These are phyloP conservation scores for Kuschelorhynchus macadamiae DNA, from an alignment of 2,888 invertebrate species.

Conservation along the genomic window DNA sequence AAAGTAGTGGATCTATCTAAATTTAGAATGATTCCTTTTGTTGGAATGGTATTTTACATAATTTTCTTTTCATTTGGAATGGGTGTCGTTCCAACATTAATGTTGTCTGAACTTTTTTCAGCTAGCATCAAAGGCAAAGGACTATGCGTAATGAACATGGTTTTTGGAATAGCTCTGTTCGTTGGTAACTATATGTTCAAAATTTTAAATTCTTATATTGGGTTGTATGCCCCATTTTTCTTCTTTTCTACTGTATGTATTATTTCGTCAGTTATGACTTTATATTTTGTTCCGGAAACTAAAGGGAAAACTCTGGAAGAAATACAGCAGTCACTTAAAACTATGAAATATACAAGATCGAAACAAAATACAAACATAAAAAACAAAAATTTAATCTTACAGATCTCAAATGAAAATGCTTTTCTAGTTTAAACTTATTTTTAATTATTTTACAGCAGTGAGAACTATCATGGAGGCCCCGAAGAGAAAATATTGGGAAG, in stretches of 20 bases:
- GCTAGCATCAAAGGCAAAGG: constrained; percentile 60
- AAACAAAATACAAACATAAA: too few relatives aligned
- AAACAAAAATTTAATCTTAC: too few relatives aligned
- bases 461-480: too few relatives aligned
- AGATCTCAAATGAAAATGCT: too few relatives aligned
- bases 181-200: constrained; percentile 59
- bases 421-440: too few relatives aligned
- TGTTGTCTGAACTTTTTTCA: constrained; percentile 60
- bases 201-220: constrained; percentile 56
- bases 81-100: constrained; percentile 58
- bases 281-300: constrained; percentile 62
- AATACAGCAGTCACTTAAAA: constrained; percentile 59
- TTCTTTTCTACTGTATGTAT: constrained; percentile 57
- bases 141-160: constrained; percentile 41
- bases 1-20: constrained; percentile 47
- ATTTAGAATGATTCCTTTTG: constrained; percentile 58
- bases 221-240: constrained; percentile 59
- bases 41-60: constrained; percentile 53
- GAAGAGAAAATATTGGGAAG: too few relatives aligned
- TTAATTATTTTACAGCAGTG: too few relatives aligned
- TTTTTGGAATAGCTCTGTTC: constrained; percentile 7
- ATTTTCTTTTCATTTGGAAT: constrained; percentile 52
- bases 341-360: neutral
- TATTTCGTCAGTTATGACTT: constrained; percentile 55
- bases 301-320: constrained; percentile 63